Conservation (phyloP, 2,888 invertebrate genomes). For the Boloria selene region DNA sequence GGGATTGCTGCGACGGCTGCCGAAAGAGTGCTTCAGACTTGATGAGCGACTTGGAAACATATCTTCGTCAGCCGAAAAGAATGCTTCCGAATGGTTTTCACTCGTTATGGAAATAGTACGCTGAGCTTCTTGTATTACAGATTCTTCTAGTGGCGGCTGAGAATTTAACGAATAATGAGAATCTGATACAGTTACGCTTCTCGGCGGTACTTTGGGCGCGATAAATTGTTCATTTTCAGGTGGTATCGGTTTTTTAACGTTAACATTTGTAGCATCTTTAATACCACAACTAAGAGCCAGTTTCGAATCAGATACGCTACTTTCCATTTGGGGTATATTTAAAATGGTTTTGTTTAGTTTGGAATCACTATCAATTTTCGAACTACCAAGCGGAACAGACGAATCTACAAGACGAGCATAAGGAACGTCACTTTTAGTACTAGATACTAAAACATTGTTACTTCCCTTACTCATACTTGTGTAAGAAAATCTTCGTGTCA, state of each 20-base stretch:
- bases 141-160: constrained; percentile 82
- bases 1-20: constrained; percentile 71
- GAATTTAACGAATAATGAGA: constrained; percentile 86
- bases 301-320: constrained; percentile 93
- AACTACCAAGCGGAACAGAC: constrained; percentile 78
- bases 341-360: constrained; percentile 83
- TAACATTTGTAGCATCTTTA: constrained; percentile 69
- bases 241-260: constrained; percentile 55
- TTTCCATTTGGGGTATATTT: constrained; percentile 85
- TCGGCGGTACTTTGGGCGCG: constrained; percentile 70
- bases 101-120: constrained; percentile 93
- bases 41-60: constrained; percentile 87
- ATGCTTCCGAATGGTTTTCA: constrained; percentile 95
- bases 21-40: constrained; percentile 85
- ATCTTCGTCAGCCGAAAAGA: constrained; percentile 97
- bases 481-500: constrained; percentile 77
- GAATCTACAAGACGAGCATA: constrained; percentile 90
- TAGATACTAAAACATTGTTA: constrained; percentile 68
- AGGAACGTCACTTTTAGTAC: constrained; percentile 86
- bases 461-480: constrained; percentile 76
- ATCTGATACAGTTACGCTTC: constrained; percentile 83
- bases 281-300: constrained; percentile 89
- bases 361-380: constrained; percentile 88
- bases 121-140: constrained; percentile 85
- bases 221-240: constrained; percentile 60